Evolutionary conservation across 2,797 vertebrate species (phyloP), one percentile per base, ranked within the genome.

Genomic region (Triplophysa bombifrons): DNA sequence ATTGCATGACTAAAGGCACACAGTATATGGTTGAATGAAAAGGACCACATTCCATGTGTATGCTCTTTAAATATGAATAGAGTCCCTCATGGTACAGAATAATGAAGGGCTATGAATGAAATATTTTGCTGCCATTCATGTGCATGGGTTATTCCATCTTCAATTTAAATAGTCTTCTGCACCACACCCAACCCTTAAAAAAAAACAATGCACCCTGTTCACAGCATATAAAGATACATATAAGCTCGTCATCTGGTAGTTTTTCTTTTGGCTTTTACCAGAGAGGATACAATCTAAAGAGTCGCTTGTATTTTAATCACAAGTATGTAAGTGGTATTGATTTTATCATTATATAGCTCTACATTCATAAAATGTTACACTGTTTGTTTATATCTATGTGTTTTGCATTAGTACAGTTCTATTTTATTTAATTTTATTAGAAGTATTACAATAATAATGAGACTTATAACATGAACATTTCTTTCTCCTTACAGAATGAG

Each of bases 401-500:
- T 46, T 46, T 46, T 13, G 10, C 8, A 41, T 48, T 14, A 13
- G 14, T 14, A 48, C 46, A 48, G 46, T 48, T 48, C 11, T 48
- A 16, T 48, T 11, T 10, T 7, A 38, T 38, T 38, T 8, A 7
- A 41, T 41, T 9, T 41, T 41, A 11, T 11, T 38, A 38, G 34
- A 38, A 38, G 10, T 41, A 41, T 41, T 11, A 41, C 10, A 41
- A 11, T 11, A 41, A 41, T 1, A 58, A 58, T 58, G 11, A 55
- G n/a, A 3, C 4, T 22, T 11, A 56, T 5, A 56, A 20, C 55
- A 22, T 56, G 2, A 3, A 4, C 41, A 41, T 48, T 68, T 69
- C 6, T 70, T 50, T 71, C 2, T 63, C 10, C 13, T 14, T 41
- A 51, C 66, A 78, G 67, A 25, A 78, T 70, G 67, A 70, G 14